Evolutionary conservation across 1,140 invertebrate species (phyloP), one percentile per base, ranked within the genome.

Genomic region (Macrotrachela quadricornifera): DNA sequence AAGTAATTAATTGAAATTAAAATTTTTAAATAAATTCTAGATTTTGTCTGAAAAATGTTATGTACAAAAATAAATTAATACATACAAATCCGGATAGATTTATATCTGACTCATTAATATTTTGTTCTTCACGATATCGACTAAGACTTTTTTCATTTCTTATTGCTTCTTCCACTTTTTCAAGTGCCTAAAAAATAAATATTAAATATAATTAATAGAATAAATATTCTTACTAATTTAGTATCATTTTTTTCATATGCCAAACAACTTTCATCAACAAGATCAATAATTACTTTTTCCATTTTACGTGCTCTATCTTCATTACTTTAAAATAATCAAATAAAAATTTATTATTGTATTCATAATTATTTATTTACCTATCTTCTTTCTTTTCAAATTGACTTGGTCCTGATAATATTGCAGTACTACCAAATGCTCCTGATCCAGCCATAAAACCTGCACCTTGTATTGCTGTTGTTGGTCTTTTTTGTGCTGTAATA

Each of bases 141-240:
- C 87, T 84, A n/a, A 95, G 66, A 56, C 80, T 80, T 56, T 68
- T 57, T 67, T 97, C 91, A 65, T 92, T 81, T 10, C 83, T 78
- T 0, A 84, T 87, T 14, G 90, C 88, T 71, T 97, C 90, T 70
- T 94, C 92, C 0, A 90, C 91, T 68, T 88, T 83, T 49, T 87
- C 82, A 37, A 97, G 68, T 0, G 87, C 79, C 60, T 73, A 40
- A 13, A 58, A 41, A 17, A 49, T 30, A 4, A 4, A 8, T 30
- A 4, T 30, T 30, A 30, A 2, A 30, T 30, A 30, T 30, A 30
- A 4, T 2, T 30, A 30, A 4, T 30, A 30, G 3, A 30, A 4
- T 4, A 30, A 4, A 2, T 44, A 3, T 42, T 46, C 57, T 57
- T 60, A 72, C 71, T 52, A 76, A 61, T 60, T 76, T 76, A 42